Evolutionary conservation across 1,140 invertebrate species (phyloP).

Genomic region (Platyscapa corneri): DNA sequence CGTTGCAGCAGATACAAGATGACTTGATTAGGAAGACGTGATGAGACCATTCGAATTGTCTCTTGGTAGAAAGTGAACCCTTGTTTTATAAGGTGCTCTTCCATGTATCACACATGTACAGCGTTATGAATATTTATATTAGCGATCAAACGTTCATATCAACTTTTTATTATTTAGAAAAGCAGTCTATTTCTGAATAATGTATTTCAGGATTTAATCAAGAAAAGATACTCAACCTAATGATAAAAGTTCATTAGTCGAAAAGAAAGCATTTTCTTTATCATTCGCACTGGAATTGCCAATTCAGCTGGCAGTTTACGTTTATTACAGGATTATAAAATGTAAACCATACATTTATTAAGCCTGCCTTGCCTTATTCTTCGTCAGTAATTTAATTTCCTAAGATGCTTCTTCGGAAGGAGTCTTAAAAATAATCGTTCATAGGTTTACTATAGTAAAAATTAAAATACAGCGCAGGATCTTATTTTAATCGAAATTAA

Average conservation of each 20-base stretch:
- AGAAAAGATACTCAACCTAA: neutral
- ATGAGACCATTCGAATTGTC: neutral
- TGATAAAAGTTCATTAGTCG: neutral
- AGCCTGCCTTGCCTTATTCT: neutral
- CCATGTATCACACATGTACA: too few relatives aligned
- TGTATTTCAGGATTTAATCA: neutral
- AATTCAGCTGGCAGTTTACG: neutral
- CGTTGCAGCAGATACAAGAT: conserved; percentile 73
- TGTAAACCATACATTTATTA: neutral
- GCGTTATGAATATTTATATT: neutral
- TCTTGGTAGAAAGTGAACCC: neutral
- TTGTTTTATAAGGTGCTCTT: neutral
- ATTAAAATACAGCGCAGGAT: neutral
- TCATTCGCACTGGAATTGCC: neutral
- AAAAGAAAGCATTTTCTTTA: neutral
- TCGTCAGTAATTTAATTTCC: neutral
- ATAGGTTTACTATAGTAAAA: neutral
- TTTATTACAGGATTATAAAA: neutral
- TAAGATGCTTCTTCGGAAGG: neutral
- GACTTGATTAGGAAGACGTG: conserved; percentile 44
- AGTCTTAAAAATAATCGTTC: neutral
- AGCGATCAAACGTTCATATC: neutral
- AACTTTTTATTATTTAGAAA: neutral
- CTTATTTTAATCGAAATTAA: neutral
- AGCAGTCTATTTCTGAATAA: neutral